phyloP scores from a whole-genome alignment of 2,113 vertebrate genomes.

The Orycteropus afer region DNA sequence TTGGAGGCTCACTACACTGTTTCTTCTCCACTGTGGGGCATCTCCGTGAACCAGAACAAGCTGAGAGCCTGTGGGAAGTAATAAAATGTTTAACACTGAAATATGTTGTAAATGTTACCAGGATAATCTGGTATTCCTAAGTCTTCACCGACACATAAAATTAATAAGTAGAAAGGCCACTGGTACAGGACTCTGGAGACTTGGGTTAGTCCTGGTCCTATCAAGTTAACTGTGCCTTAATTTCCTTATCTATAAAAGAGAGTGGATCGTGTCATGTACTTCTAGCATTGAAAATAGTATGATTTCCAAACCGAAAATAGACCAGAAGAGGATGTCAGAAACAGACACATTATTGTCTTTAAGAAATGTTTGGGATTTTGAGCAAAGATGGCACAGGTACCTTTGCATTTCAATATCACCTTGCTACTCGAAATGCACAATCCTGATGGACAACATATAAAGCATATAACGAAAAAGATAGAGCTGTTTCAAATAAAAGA shows the following conservation, averaged over 20 bases:
- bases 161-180: not conserved
- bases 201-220: not conserved
- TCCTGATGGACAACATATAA: not conserved
- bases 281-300: not conserved
- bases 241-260: constrained; percentile 7
- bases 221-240: not conserved
- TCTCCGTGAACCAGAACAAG: not conserved
- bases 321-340: not conserved
- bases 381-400: not conserved
- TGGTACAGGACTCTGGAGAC: not conserved
- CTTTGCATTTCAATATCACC: not conserved
- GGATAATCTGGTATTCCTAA: not conserved
- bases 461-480: not conserved
- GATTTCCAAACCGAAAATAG: not conserved
- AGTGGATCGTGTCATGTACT: not conserved
- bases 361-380: not conserved
- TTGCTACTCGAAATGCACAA: not conserved
- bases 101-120: not conserved
- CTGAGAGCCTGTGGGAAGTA: not conserved
- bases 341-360: not conserved
- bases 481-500: not conserved
- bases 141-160: constrained; percentile 1
- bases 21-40: not conserved
- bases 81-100: not conserved
- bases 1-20: not conserved